phyloP scores from a whole-genome alignment of 1,140 invertebrate genomes.

The Drosophila sp. region DNA sequence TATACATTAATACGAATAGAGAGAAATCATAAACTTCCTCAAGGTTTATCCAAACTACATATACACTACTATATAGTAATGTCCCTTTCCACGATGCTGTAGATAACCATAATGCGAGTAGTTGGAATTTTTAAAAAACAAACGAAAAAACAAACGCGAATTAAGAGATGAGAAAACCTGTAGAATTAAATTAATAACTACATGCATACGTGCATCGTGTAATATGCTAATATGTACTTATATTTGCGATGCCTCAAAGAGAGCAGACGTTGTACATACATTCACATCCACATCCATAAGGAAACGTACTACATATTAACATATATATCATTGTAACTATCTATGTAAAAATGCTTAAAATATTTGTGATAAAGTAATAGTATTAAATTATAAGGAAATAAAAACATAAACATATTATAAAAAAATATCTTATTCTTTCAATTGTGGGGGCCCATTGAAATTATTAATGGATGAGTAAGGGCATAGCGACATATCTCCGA shows the following conservation, averaged over 20 bases:
- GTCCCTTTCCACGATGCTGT: constrained; percentile 48
- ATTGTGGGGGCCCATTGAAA: too few species aligned
- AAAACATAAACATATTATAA: constrained; percentile 68
- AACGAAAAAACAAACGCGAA: not conserved
- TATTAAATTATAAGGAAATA: constrained; percentile 75
- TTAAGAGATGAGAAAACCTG: constrained; percentile 32
- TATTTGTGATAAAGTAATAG: constrained; percentile 82
- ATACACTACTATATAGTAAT: constrained; percentile 45
- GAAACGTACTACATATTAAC: constrained; percentile 34
- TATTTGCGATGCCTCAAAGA: constrained; percentile 46
- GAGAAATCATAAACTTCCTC: constrained; percentile 73
- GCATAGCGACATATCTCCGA: too few species aligned
- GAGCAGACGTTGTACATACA: constrained; percentile 65
- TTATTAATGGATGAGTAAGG: too few species aligned
- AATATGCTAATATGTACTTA: constrained; percentile 47
- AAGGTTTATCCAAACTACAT: constrained; percentile 40
- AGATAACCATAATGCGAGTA: constrained; percentile 64
- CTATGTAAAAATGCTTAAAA: constrained; percentile 82
- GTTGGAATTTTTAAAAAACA: constrained; percentile 49
- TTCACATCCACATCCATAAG: constrained; percentile 34
- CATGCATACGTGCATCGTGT: constrained; percentile 5
- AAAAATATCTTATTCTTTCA: constrained; percentile 16
- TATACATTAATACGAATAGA: constrained; percentile 18
- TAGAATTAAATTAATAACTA: constrained; percentile 43
- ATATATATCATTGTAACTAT: constrained; percentile 78